These are phyloP conservation scores for Xestia rhomboidea DNA, from an alignment of 2,888 invertebrate species.

Conservation along the genomic window DNA sequence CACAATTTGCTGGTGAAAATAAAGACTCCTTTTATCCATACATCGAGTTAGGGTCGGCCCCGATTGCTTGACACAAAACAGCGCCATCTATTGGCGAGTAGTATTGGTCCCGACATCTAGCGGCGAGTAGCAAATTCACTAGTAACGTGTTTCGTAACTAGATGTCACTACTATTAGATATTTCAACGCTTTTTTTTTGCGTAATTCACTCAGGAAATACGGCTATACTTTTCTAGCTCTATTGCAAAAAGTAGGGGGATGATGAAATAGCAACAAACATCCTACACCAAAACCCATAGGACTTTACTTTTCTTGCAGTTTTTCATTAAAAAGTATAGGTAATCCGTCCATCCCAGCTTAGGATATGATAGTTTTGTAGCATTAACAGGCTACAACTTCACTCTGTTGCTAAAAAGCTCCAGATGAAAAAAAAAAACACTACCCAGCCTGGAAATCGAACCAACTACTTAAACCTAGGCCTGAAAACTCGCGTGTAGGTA, in stretches of 20 bases:
- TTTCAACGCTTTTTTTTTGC: background rate
- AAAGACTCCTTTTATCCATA: background rate
- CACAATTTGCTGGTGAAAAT: background rate
- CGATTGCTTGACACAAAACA: fast-evolving
- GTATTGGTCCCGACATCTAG: constrained; percentile 65
- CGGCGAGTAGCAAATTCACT: constrained; percentile 55
- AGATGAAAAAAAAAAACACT: background rate
- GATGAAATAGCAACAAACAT: background rate
- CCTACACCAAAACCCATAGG: background rate
- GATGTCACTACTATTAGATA: constrained; percentile 38
- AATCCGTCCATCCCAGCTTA: background rate
- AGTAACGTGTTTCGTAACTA: background rate
- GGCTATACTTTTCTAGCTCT: background rate
- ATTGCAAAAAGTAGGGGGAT: background rate
- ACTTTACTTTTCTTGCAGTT: background rate
- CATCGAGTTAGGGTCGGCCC: background rate
- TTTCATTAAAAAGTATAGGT: background rate
- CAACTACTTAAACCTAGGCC: background rate
- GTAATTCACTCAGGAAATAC: background rate
- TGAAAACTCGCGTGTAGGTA: background rate
- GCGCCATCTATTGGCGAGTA: constrained; percentile 68
- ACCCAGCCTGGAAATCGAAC: background rate
- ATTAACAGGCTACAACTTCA: background rate
- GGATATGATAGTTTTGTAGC: background rate
- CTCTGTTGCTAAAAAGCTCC: background rate